Conservation (phyloP, 2,113 vertebrate genomes). For the Grantiella picta region DNA sequence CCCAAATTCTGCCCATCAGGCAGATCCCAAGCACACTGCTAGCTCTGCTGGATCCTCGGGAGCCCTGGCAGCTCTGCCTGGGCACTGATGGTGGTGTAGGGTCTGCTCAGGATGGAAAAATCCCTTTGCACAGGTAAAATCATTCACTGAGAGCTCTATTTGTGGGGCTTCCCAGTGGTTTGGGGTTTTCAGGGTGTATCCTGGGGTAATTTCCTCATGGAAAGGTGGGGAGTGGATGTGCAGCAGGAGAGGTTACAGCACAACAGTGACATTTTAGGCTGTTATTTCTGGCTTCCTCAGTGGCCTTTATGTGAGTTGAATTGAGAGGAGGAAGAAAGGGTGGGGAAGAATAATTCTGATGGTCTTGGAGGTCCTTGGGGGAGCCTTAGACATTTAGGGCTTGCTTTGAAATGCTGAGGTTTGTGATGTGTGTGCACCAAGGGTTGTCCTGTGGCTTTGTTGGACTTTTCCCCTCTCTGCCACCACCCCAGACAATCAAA, state of each 20-base stretch:
- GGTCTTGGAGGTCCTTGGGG: not conserved
- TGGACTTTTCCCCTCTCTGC: not conserved
- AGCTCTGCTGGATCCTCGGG: not conserved
- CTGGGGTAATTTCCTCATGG: not conserved
- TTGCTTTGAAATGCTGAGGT: not conserved
- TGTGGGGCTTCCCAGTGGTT: not conserved
- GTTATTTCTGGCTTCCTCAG: not conserved
- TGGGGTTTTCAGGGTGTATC: accelerated
- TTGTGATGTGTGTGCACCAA: not conserved
- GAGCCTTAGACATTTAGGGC: not conserved
- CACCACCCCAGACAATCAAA: not conserved
- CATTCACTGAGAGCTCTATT: accelerated
- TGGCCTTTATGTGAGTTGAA: not conserved
- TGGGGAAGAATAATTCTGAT: not conserved
- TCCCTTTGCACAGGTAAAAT: too few relatives aligned
- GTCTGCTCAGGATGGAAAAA: not conserved
- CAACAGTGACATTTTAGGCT: not conserved
- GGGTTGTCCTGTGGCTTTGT: not conserved
- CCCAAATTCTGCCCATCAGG: not conserved
- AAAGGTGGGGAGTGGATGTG: not conserved
- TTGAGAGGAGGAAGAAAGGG: not conserved
- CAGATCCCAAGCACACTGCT: not conserved
- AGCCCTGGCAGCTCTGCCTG: too few relatives aligned
- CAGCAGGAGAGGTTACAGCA: not conserved
- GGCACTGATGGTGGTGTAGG: accelerated